Base-by-base conservation (phyloP, 92 coral and sea anemone genomes). In the Montipora capitata region DNA sequence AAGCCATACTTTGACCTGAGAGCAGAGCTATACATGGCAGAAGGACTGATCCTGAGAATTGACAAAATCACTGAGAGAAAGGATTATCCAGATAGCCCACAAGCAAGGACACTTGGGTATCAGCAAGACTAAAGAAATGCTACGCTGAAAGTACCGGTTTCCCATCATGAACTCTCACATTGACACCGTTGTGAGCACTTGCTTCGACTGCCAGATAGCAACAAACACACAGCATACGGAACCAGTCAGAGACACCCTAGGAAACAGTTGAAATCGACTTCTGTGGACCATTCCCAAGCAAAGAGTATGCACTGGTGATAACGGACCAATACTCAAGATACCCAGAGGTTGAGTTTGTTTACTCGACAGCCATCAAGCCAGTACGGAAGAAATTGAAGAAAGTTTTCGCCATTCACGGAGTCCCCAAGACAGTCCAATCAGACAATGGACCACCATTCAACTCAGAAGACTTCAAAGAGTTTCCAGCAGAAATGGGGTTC, bases 391-490 rank as follows among this genome's bases (percentile, higher is more conserved):
- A 68, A 15, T 66, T 52, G 84, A 89, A 83, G 62, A 89, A 89
- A 83, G 56, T 78, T 62, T 84, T 90, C 62, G 72, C 84, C 56
- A 74, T 78, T 6, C 82, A 85, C 10, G 90, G 93, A 12, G 71
- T 90, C 35, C 89, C 87, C 5, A 73, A 90, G 61, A 48, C 66
- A 49, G 64, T 85, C n/a, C 91, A 91, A 27, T 72, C 88, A 4
- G 93, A 90, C 76, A 90, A 90, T 83, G 90, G 90, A 17, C 90
- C 90, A 69, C 86, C 86, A 5, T 84, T 85, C 81, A 78, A 72
- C 75, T 82, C 78, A 5, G 5, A 20, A 54, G 77, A 61, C 35
- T 66, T 88, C 54, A 10, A 18, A 15, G 10, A 13, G 38, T 42
- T 82, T 59, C 80, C 80, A 0, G 16, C 10, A 1, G 51, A 49